Evolutionary conservation across 2,113 vertebrate species (phyloP).

Genomic region (Fregata magnificens): DNA sequence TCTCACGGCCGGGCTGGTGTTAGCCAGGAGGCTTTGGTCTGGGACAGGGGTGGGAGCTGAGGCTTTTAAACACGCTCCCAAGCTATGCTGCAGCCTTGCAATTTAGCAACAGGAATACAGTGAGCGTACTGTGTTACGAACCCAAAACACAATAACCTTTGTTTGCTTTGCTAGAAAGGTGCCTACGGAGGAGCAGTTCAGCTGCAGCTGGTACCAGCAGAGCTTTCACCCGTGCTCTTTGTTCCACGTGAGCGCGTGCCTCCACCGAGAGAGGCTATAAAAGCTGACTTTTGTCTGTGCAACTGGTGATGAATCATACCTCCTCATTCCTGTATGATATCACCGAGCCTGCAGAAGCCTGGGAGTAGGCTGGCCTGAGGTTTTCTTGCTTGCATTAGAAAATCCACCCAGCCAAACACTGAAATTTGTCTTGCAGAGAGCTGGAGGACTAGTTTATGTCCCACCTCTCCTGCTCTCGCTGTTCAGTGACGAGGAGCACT

Average conservation of each 20-base stretch:
- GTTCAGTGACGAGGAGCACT: neutral
- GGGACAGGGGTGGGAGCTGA: neutral
- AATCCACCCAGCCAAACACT: neutral
- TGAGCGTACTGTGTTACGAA: accelerated
- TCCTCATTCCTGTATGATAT: conserved; percentile 51
- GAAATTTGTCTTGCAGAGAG: neutral
- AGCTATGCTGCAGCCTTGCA: neutral
- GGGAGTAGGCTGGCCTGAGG: conserved; percentile 1
- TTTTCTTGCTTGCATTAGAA: neutral
- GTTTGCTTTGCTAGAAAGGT: neutral
- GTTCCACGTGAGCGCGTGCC: neutral
- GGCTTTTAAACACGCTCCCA: neutral
- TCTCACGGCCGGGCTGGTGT: neutral
- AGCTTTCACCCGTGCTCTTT: neutral
- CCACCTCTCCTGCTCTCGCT: neutral
- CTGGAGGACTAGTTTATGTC: neutral
- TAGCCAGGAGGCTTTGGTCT: neutral
- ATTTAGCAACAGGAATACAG: neutral
- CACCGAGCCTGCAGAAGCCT: neutral
- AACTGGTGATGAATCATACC: conserved; percentile 17
- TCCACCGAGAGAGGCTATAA: neutral
- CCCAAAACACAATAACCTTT: neutral
- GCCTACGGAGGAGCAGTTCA: neutral
- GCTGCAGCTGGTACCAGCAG: neutral
- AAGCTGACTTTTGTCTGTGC: neutral